Evolutionary conservation across 2,113 vertebrate species (phyloP).

Genomic region (Aspidoscelis tigris): DNA sequence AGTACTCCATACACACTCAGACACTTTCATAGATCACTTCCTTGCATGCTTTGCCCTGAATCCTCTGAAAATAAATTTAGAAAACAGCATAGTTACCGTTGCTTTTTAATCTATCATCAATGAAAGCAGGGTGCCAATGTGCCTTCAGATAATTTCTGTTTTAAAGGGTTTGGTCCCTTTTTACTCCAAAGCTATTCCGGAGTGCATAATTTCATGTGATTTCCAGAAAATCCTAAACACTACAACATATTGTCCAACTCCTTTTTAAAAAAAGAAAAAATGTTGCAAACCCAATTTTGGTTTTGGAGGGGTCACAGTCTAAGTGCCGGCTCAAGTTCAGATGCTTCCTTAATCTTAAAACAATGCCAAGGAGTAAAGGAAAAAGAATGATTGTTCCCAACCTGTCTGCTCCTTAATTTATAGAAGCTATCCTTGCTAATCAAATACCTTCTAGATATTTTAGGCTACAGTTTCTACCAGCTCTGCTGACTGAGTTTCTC

Average conservation of each 20-base stretch:
- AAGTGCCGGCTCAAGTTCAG: neutral
- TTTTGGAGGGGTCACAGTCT: neutral
- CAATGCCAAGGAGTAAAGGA: too few relatives aligned
- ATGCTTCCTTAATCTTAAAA: too few relatives aligned
- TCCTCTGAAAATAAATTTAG: neutral
- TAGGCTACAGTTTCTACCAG: too few relatives aligned
- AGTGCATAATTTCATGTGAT: neutral
- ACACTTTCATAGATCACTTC: neutral
- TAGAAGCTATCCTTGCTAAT: too few relatives aligned
- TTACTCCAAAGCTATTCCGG: neutral
- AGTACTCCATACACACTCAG: neutral
- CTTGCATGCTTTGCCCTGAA: neutral
- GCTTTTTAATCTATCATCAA: neutral
- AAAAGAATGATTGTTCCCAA: too few relatives aligned
- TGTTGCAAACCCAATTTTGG: neutral
- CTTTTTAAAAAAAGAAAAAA: neutral
- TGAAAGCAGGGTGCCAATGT: neutral
- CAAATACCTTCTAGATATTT: too few relatives aligned
- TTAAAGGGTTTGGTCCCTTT: neutral
- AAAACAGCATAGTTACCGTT: too few relatives aligned
- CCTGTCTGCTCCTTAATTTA: too few relatives aligned
- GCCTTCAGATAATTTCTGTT: neutral
- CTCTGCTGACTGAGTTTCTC: too few relatives aligned
- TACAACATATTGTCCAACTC: too few relatives aligned
- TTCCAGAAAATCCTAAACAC: neutral